A percentile compares a stretch with the other conserved stretches of the same genome.
These are phyloP conservation scores for Heliangelus exortis DNA, from an alignment of 2,797 vertebrate species.

Conservation along the genomic window DNA sequence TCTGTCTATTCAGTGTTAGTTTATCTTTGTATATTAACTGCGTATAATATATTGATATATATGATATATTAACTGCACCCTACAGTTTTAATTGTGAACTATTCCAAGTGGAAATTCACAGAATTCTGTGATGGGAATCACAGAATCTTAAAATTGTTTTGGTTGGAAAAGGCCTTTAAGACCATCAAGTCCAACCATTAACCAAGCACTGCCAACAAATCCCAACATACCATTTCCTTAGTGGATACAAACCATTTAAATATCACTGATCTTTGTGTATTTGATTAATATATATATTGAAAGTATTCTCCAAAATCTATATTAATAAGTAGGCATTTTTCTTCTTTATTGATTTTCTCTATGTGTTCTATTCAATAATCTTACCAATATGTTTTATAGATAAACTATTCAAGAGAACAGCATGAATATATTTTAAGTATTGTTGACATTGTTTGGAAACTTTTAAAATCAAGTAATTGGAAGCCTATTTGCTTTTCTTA, in stretches of 20 bases:
- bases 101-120: not conserved
- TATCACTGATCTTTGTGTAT: not conserved
- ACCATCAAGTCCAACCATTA: too few species aligned
- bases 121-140: not conserved
- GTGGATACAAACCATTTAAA: not conserved
- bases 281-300: not conserved
- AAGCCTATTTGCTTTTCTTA: not conserved
- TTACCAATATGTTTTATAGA: not conserved
- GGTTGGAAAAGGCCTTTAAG: too few species aligned
- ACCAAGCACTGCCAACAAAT: not conserved
- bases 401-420: not conserved
- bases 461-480: not conserved
- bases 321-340: not conserved
- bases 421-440: not conserved
- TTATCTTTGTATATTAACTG: not conserved
- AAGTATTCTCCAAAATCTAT: not conserved
- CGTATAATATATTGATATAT: not conserved
- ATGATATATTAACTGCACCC: not conserved
- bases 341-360: not conserved
- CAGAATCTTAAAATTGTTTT: too few species aligned
- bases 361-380: not conserved
- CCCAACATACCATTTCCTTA: not conserved
- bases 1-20: not conserved
- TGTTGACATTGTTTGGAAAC: not conserved
- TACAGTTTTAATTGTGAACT: not conserved